Conservation (phyloP, 1,140 invertebrate genomes). For the Apocrypta bakeri region DNA sequence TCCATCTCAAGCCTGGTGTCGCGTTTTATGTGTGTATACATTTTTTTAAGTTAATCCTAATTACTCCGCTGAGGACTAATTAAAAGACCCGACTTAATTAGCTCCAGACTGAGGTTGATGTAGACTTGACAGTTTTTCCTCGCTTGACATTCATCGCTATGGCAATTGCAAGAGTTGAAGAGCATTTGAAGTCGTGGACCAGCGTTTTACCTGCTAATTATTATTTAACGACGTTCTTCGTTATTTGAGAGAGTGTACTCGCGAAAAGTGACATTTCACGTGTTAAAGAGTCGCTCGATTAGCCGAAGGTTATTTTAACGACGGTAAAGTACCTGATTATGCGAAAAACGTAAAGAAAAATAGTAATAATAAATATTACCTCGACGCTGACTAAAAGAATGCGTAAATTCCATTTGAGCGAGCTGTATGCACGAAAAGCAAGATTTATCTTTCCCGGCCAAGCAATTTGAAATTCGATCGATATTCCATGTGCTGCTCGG, state of each 20-base stretch:
- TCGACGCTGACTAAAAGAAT: too few species aligned
- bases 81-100: neutral
- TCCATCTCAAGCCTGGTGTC: neutral
- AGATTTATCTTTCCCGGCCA: neutral
- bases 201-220: neutral
- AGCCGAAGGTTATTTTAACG: neutral
- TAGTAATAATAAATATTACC: neutral
- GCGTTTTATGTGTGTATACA: neutral
- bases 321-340: neutral
- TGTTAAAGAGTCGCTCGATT: neutral
- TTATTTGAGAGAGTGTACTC: neutral
- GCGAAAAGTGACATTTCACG: neutral
- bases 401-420: neutral
- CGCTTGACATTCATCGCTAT: neutral
- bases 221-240: neutral
- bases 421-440: neutral
- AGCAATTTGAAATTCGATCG: neutral
- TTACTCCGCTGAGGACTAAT: neutral
- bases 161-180: neutral
- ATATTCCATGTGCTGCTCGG: neutral
- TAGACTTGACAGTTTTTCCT: neutral
- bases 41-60: neutral
- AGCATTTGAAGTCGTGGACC: neutral
- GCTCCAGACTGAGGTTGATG: neutral
- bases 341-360: neutral